Percentiles rank a stretch among this genome's conserved stretches.
Evolutionary conservation across 2,113 vertebrate species (phyloP).

Genomic region (Pristiophorus japonicus): DNA sequence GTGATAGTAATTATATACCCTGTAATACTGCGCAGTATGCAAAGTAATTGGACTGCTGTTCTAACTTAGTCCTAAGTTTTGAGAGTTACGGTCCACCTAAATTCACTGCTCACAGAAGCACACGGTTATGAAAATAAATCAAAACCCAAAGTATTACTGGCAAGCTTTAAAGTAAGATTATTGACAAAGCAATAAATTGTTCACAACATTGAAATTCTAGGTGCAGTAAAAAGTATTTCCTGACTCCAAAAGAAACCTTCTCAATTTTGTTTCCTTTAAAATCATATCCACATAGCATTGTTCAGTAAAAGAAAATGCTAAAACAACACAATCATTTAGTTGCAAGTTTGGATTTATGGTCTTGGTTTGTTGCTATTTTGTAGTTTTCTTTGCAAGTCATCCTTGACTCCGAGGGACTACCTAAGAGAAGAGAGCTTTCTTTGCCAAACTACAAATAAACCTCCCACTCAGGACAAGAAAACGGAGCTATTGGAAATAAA

Average conservation of each 20-base stretch:
- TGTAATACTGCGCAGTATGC: background rate
- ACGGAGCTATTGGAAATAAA: background rate
- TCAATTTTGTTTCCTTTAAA: background rate
- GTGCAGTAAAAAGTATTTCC: background rate
- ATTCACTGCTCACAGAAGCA: background rate
- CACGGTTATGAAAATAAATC: background rate
- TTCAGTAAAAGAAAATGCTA: background rate
- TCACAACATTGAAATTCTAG: background rate
- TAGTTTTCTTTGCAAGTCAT: background rate
- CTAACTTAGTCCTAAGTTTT: background rate
- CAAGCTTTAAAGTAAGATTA: background rate
- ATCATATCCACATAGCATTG: background rate
- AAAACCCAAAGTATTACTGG: background rate
- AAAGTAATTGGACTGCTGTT: background rate
- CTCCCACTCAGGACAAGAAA: background rate
- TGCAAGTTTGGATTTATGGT: background rate
- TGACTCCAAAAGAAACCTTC: background rate
- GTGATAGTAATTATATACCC: background rate
- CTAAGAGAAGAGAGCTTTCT: no score
- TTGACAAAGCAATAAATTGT: background rate
- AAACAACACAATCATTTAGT: background rate
- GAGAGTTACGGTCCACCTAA: background rate
- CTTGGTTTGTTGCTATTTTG: background rate
- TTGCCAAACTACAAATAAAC: background rate
- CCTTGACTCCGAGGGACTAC: no score